A percentile compares a stretch with the other conserved stretches of the same genome.
phyloP scores from a whole-genome alignment of 2,888 invertebrate genomes.

The Metellina segmentata region DNA sequence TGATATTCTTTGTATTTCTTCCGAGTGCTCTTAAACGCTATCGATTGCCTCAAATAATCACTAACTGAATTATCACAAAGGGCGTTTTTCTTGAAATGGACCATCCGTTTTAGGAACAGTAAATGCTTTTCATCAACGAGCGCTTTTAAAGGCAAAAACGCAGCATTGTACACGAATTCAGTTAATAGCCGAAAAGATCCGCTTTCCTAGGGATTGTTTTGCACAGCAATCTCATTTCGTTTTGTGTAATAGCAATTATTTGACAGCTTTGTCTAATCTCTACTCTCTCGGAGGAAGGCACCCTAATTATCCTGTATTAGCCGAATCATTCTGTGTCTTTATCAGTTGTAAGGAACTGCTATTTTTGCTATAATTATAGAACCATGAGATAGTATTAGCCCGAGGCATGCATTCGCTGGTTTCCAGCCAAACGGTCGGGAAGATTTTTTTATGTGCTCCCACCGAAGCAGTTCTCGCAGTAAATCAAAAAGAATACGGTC shows the following conservation, averaged over 20 bases:
- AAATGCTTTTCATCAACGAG: constrained; percentile 39
- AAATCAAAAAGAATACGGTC: constrained; percentile 43
- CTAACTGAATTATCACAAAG: neutral
- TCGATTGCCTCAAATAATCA: constrained; percentile 1
- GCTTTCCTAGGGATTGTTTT: constrained; percentile 43
- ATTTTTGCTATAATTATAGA: constrained; percentile 69
- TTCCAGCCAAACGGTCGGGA: constrained; percentile 21
- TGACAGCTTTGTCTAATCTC: constrained; percentile 73
- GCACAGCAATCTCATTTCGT: constrained; percentile 55
- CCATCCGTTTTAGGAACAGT: constrained; percentile 10
- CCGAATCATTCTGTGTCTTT: constrained; percentile 69
- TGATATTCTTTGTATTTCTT: no score
- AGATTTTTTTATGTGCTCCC: constrained; percentile 8
- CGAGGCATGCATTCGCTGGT: constrained; percentile 38
- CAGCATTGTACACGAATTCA: constrained; percentile 37
- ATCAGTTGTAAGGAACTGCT: constrained; percentile 62
- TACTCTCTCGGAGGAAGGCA: constrained; percentile 60
- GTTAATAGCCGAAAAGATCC: constrained; percentile 67
- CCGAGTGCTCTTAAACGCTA: no score
- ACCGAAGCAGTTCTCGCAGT: constrained; percentile 46
- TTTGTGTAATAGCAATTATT: constrained; percentile 72
- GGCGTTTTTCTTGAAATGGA: constrained; percentile 3
- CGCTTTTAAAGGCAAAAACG: constrained; percentile 2
- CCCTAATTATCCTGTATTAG: constrained; percentile 73
- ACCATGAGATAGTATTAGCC: constrained; percentile 70